Evolutionary conservation across 2,113 vertebrate genomes (phyloP).

Genomic region (Zapornia atra): DNA sequence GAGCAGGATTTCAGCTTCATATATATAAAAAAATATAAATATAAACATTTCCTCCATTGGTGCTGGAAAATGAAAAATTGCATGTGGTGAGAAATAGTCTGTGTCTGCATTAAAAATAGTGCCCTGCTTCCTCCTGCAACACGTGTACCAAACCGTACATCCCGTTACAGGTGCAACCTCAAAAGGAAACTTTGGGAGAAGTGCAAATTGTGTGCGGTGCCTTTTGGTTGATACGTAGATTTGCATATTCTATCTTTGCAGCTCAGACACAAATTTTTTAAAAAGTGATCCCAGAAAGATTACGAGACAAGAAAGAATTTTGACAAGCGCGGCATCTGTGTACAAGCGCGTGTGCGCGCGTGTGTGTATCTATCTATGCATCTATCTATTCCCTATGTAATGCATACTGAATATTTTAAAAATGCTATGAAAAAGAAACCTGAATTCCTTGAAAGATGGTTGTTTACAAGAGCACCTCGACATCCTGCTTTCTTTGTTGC

Average conservation of each 20-base stretch:
- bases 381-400: constrained; percentile 64
- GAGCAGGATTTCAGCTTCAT: not conserved
- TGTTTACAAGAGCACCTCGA: constrained; percentile 61
- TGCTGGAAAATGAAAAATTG: constrained; percentile 25
- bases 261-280: constrained; percentile 33
- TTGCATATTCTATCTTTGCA: constrained; percentile 51
- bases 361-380: constrained; percentile 11
- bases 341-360: not conserved
- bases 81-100: not conserved
- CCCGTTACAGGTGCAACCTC: not conserved
- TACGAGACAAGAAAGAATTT: constrained; percentile 34
- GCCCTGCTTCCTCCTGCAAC: not conserved
- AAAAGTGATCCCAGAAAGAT: constrained; percentile 49
- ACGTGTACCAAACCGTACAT: not conserved
- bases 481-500: constrained; percentile 69
- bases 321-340: constrained; percentile 37
- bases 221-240: not conserved
- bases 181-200: not conserved
- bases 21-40: not conserved
- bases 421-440: constrained; percentile 51
- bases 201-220: not conserved
- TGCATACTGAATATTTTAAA: constrained; percentile 61
- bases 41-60: not conserved
- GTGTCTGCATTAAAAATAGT: not conserved
- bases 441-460: constrained; percentile 63